Evolutionary conservation across 2,113 vertebrate species (phyloP), one percentile per base, ranked within the genome.

Genomic region (Hippocampus mohnikei): DNA sequence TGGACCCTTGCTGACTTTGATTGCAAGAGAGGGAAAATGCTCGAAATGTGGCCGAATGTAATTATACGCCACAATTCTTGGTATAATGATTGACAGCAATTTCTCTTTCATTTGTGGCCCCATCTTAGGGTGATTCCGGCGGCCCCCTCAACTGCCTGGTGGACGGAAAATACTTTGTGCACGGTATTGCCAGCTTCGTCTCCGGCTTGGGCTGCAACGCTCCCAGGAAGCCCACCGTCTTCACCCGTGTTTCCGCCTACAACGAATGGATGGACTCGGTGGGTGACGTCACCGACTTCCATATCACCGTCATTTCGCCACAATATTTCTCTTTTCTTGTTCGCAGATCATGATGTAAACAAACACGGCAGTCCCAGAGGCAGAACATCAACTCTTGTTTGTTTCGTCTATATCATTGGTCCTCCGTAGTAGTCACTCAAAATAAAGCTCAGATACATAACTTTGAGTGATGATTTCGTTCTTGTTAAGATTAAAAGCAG

Each of bases 191-290:
- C 84, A 96, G 94, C 85, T 96, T 96, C 37, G 93, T 94, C 66
- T 95, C 93, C 66, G n/a, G 69, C 0, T 2, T 0, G 21, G 94
- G 93, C 59, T 94, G 94, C 74, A 91, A 95, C 7, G 12, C 76
- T 15, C 7, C 40, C 69, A 70, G 2, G 85, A 96, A 94, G 67
- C 95, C 94, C 75, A 95, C 94, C 0, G 93, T 95, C 84, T 96
- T 95, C 90, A 95, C 94, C 23, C 91, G 92, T 0, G 91, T 95
- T 65, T 95, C 95, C 5, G 92, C 92, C 81, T 96, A 94, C 81
- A 89, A 84, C 70, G 77, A 87, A 62, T 95, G 94, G 94, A 93
- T 95, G 0, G 70, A 88, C 75, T 65, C 69, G 8, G 88, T 91
- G 10, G 78, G 89, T 82, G 59, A 16, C 23, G 23, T 25, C 6